Evolutionary conservation across 2,888 invertebrate genomes (phyloP).

Genomic region (Arrhopalites spinosus): DNA sequence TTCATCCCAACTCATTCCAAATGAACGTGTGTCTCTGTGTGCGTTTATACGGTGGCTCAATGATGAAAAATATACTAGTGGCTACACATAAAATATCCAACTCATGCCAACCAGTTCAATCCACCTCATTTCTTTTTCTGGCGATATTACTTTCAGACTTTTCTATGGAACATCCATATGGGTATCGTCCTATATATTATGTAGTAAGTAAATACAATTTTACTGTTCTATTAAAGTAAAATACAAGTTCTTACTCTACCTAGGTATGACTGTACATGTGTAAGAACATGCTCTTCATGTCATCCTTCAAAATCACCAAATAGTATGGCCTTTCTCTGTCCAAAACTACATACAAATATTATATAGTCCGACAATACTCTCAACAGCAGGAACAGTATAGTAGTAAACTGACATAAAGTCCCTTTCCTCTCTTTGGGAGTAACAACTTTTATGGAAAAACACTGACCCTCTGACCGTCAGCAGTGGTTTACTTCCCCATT

Average conservation of each 20-base stretch:
- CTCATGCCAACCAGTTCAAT: conserved; percentile 35
- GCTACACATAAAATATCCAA: conserved; percentile 28
- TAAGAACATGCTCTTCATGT: too few species aligned
- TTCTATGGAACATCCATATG: not conserved
- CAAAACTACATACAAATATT: too few species aligned
- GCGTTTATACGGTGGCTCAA: not conserved
- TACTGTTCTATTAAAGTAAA: conserved; percentile 2
- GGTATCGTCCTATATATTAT: not conserved
- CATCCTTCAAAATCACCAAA: too few species aligned
- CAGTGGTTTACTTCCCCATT: not conserved
- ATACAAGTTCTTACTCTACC: not conserved
- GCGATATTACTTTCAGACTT: conserved; percentile 17
- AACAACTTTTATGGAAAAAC: conserved; percentile 17
- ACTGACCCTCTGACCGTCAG: conserved; percentile 27
- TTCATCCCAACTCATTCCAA: conserved; percentile 1
- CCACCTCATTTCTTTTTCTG: conserved; percentile 35
- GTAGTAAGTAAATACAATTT: not conserved
- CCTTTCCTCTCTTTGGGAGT: not conserved
- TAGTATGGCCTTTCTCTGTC: too few species aligned
- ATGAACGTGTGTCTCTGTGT: conserved; percentile 13
- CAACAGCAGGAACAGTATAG: not conserved
- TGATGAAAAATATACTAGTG: conserved; percentile 23
- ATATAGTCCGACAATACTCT: not conserved
- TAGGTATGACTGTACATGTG: not conserved
- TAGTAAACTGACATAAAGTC: not conserved